Evolutionary conservation across 2,113 vertebrate species (phyloP), one percentile per base, ranked within the genome.

Genomic region (Colistium nudipinnis): DNA sequence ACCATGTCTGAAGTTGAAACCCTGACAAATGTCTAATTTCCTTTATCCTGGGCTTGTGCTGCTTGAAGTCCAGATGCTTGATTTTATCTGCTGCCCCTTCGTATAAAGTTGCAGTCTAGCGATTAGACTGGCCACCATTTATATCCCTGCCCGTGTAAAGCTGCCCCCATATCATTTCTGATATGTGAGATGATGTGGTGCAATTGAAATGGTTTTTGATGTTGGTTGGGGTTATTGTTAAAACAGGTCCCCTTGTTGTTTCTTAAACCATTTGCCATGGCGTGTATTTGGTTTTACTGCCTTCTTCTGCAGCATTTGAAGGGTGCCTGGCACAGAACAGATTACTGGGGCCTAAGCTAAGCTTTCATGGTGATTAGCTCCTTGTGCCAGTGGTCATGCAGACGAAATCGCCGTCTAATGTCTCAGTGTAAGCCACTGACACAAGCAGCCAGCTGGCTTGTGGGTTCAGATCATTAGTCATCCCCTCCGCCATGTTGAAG

Each of bases 351-450:
- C 33, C 14, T 49, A 3, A 9, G n/a, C n/a, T n/a, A 52, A 54
- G 51, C 27, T 57, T 47, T 57, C 31, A 27, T 22, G 45, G 24
- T 55, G 31, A 51, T 25, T 17, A 6, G 13, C 31, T 35, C 8
- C n/a, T 59, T 63, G 45, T 51, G 35, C 41, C 39, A 56, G 53
- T 1, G 27, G 19, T 61, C 69, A 69, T 8, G 9, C 25, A 66
- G 48, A 55, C n/a, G n/a, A n/a, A n/a, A 49, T 61, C 8, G 28
- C 48, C 61, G 33, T 63, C 45, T 62, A 52, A 73, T 44, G 66
- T 73, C 70, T 80, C 57, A 44, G 47, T 60, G 6, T 12, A 73
- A 64, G 61, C 36, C 19, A 52, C 74, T 62, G 14, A 63, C 33
- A 39, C 31, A 55, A 51, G 20, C 17, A 16, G 59, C 66, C 77